Evolutionary conservation across 1,140 invertebrate species (phyloP).

Genomic region (Leptinotarsa lineolata): DNA sequence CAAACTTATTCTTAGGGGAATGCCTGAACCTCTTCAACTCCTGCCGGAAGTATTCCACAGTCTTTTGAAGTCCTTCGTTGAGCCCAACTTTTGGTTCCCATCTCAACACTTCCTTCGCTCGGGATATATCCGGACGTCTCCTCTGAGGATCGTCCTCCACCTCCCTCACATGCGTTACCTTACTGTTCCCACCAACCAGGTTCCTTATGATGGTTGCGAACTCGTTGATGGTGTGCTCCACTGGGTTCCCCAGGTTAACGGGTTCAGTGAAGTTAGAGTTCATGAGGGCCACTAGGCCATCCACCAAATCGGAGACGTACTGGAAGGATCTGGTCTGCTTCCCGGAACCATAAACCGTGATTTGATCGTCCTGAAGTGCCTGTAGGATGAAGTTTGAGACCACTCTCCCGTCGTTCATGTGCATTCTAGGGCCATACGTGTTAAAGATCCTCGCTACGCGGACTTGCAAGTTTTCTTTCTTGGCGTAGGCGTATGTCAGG

Average conservation of each 20-base stretch:
- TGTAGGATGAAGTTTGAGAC: slow-evolving; percentile 99
- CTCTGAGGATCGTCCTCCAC: slow-evolving; percentile 96
- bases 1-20: slow-evolving; percentile 43
- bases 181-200: slow-evolving; percentile 83
- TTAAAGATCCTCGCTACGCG: slow-evolving; percentile 98
- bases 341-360: slow-evolving; percentile 93
- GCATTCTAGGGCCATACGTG: slow-evolving; percentile 98
- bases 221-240: slow-evolving; percentile 95
- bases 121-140: slow-evolving; percentile 88
- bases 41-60: slow-evolving; percentile 89
- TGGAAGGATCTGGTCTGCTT: slow-evolving; percentile 98
- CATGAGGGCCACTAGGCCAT: slow-evolving; percentile 93
- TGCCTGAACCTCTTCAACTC: slow-evolving; percentile 74
- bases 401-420: slow-evolving; percentile 97
- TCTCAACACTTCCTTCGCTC: slow-evolving; percentile 82
- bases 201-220: slow-evolving; percentile 93
- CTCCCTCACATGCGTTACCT: slow-evolving; percentile 78
- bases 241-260: slow-evolving; percentile 97
- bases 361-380: slow-evolving; percentile 90
- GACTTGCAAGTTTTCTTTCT: slow-evolving; percentile 94
- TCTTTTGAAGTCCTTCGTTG: slow-evolving; percentile 83
- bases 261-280: slow-evolving; percentile 91
- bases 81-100: slow-evolving; percentile 93
- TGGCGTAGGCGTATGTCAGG: slow-evolving; percentile 94
- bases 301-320: slow-evolving; percentile 96